Evolutionary conservation across 2,888 invertebrate species (phyloP), one percentile per base, ranked within the genome.

Genomic region (Cyclophora albipunctata): DNA sequence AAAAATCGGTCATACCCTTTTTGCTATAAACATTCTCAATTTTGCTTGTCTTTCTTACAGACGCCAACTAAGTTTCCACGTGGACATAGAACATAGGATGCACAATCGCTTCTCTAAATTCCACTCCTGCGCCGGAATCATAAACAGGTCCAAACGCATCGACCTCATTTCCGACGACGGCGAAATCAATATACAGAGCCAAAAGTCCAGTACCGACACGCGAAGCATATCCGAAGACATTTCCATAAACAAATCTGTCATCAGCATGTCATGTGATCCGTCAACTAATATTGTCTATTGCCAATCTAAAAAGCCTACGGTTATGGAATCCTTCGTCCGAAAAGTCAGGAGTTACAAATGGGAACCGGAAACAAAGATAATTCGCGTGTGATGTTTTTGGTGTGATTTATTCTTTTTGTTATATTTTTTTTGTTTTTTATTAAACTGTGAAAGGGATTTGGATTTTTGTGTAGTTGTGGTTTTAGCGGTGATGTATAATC

Each of bases 301-400:
- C 41, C 73, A 76, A 0, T 81, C 83, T 0, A 73, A 66, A 40
- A 75, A 75, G 3, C 64, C 76, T 0, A 73, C 77, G 0, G 53
- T 64, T 0, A 62, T 72, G 0, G 63, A 65, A 3, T 65, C 57
- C 37, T 47, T 75, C 0, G 69, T 71, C 0, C 60, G 68, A 7
- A 73, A 74, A 37, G 67, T 72, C 0, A 62, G 68, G 0, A 70
- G 58, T 3, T 86, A 84, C 50, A 78, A 73, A 20, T 86, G 86
- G 86, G 82, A 84, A 54, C 83, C 86, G 0, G 81, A 76, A 0
- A 82, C 79, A 2, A 81, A 78, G 55, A 80, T 82, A 52, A 81
- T 85, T 48, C 73, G 74, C 49, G 78, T 81, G 33, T 84, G 57
- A 71, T 57, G 46, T 54, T 7, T 7, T 49, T 47, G 42, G 46